These are phyloP conservation scores for Ormyrus pomaceus DNA, from an alignment of 2,888 invertebrate genomes.

Conservation along the genomic window DNA sequence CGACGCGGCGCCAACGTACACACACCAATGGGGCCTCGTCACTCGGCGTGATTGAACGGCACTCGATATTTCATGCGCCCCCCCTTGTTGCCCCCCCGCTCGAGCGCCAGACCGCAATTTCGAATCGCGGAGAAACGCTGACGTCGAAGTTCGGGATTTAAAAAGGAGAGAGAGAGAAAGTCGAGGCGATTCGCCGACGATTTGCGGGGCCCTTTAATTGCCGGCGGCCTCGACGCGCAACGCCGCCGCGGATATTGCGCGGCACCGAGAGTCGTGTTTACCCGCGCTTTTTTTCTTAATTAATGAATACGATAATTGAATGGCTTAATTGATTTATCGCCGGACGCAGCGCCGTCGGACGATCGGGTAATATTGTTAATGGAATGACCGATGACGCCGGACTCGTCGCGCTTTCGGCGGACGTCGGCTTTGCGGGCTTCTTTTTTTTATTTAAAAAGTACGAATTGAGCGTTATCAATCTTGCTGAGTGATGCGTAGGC, in stretches of 20 bases:
- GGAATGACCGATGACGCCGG: constrained; percentile 14
- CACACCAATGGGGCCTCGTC: constrained; percentile 1
- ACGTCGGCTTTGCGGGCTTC: too few relatives aligned
- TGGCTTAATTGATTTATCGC: constrained; percentile 39
- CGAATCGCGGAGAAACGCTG: neutral
- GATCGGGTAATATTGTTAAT: constrained; percentile 36
- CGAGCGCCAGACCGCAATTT: too few relatives aligned
- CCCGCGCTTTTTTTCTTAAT: constrained; percentile 6
- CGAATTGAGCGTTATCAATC: too few relatives aligned
- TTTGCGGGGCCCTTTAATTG: neutral
- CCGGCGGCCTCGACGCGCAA: neutral
- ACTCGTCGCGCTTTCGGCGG: too few relatives aligned
- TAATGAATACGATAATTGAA: constrained; percentile 37
- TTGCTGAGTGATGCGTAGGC: too few relatives aligned
- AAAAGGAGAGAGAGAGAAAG: neutral
- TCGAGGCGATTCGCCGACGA: neutral
- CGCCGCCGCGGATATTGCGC: neutral
- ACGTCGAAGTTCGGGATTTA: neutral
- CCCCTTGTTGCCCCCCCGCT: too few relatives aligned
- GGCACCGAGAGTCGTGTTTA: neutral
- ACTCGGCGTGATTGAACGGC: constrained; percentile 17
- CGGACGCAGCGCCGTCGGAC: neutral
- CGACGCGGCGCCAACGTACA: constrained; percentile 35
- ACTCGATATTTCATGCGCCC: constrained; percentile 19
- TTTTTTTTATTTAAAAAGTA: too few relatives aligned